phyloP scores from a whole-genome alignment of 1,140 invertebrate species.

The Belonocnema kinseyi region DNA sequence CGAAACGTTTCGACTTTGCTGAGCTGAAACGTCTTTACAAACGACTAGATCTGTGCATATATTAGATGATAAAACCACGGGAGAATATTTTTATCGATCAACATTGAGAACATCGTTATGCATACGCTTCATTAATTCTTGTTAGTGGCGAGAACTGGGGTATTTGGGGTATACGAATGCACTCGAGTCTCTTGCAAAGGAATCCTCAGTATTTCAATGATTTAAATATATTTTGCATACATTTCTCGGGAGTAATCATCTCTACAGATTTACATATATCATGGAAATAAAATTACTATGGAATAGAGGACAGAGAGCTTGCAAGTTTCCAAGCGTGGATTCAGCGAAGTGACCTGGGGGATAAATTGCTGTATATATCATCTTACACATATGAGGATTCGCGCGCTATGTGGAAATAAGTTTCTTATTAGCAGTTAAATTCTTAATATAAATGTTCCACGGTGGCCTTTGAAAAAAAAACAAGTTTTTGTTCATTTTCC shows the following conservation, averaged over 20 bases:
- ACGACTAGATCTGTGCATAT: background rate
- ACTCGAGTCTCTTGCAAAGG: background rate
- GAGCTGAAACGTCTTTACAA: background rate
- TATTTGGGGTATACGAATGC: background rate
- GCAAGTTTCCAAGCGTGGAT: background rate
- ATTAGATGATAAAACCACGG: background rate
- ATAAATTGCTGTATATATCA: too few relatives aligned
- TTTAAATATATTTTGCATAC: slow-evolving; percentile 13
- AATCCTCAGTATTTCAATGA: slow-evolving; percentile 12
- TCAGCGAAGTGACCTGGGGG: too few relatives aligned
- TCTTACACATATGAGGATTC: too few relatives aligned
- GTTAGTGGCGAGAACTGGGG: slow-evolving; percentile 1
- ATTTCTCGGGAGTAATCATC: background rate
- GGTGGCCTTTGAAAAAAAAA: too few relatives aligned
- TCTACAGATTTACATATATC: slow-evolving; percentile 18
- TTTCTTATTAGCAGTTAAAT: too few relatives aligned
- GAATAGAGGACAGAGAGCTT: background rate
- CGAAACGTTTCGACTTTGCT: too few relatives aligned
- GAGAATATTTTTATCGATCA: slow-evolving; percentile 10
- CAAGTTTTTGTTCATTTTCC: too few relatives aligned
- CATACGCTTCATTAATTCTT: slow-evolving; percentile 17
- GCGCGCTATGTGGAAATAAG: too few relatives aligned
- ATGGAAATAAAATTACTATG: background rate
- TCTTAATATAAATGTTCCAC: too few relatives aligned
- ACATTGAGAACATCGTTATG: slow-evolving; percentile 18